Evolutionary conservation across 2,113 vertebrate genomes (phyloP).

Genomic region (Grantiella picta): DNA sequence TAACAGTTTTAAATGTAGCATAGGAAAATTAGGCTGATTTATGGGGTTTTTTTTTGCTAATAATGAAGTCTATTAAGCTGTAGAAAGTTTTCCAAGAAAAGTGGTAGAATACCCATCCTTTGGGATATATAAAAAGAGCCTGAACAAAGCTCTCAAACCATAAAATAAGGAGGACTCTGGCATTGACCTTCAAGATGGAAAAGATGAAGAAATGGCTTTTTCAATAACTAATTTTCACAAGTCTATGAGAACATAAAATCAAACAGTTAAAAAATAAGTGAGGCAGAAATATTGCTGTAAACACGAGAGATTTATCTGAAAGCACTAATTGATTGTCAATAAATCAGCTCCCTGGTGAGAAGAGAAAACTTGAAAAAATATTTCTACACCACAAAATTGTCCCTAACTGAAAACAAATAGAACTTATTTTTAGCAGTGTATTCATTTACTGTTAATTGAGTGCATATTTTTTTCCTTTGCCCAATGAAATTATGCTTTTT

Average conservation of each 20-base stretch:
- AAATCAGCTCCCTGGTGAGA: neutral
- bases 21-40: conserved; percentile 49
- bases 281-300: neutral
- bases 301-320: neutral
- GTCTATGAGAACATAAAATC: neutral
- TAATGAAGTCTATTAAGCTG: conserved; percentile 29
- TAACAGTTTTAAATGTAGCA: conserved; percentile 8
- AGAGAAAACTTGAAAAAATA: neutral
- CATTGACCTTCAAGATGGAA: neutral
- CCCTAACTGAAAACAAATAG: neutral
- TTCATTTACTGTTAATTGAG: neutral
- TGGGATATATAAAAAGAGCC: conserved; percentile 33
- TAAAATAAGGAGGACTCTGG: conserved; percentile 32
- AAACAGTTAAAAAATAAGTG: conserved; percentile 24
- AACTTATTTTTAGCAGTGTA: conserved; percentile 20
- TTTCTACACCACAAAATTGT: neutral
- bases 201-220: conserved; percentile 46
- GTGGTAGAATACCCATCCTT: conserved; percentile 45
- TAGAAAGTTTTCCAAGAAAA: conserved; percentile 27
- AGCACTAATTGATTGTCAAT: conserved; percentile 1
- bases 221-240: conserved; percentile 23
- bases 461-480: neutral
- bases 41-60: neutral
- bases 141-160: conserved; percentile 30
- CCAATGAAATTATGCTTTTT: neutral